Evolutionary conservation across 64 coral and sea anemone species (phyloP).

Genomic region (Pocillopora damicornis): DNA sequence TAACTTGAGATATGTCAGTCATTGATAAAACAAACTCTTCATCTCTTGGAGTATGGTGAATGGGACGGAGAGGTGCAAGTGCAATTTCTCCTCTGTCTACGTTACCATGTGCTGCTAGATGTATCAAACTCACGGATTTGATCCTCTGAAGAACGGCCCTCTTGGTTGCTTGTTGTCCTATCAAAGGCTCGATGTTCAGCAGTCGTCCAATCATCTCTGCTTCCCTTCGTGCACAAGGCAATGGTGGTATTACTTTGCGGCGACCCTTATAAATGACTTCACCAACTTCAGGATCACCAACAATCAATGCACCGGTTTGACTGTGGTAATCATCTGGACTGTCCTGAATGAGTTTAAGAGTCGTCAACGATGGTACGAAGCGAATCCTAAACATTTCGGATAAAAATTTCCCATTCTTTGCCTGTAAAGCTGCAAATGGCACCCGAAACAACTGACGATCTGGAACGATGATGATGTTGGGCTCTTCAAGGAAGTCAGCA

Average conservation of each 20-base stretch:
- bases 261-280: background rate
- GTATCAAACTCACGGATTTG: slow-evolving; percentile 16
- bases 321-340: slow-evolving; percentile 2
- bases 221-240: slow-evolving; percentile 14
- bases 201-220: slow-evolving; percentile 5
- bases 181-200: background rate
- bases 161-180: slow-evolving; percentile 30
- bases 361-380: slow-evolving; percentile 35
- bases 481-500: background rate
- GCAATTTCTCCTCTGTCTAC: slow-evolving; percentile 29
- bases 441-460: background rate
- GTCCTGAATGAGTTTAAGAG: slow-evolving; percentile 36
- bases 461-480: slow-evolving; percentile 1
- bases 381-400: slow-evolving; percentile 5
- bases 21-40: slow-evolving; percentile 26
- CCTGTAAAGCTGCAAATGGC: background rate
- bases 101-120: slow-evolving; percentile 31
- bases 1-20: background rate
- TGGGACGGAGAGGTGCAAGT: background rate
- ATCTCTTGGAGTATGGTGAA: background rate
- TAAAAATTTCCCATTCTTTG: background rate
- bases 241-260: background rate
- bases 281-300: slow-evolving; percentile 39
- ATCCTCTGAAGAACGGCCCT: background rate
- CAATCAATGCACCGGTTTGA: slow-evolving; percentile 19